Percentiles rank a stretch among this genome's conserved stretches.
Conservation (phyloP, 2,113 vertebrate genomes). For the Grus americana region DNA sequence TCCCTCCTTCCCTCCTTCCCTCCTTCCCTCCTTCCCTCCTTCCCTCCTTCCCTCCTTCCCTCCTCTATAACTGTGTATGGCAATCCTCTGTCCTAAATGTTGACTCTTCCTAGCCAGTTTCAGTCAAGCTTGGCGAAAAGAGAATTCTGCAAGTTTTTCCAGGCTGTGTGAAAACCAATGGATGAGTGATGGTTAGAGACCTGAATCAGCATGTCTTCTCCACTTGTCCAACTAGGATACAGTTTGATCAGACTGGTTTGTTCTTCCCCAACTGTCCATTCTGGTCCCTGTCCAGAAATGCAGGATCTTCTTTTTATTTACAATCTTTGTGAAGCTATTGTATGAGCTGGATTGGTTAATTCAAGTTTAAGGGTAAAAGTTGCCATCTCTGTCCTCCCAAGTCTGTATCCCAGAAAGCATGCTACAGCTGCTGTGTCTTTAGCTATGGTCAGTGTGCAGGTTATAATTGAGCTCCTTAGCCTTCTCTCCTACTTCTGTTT, state of each 20-base stretch:
- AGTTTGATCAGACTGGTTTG: neutral
- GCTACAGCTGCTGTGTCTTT: neutral
- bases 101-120: neutral
- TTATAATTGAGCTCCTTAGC: neutral
- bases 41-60: neutral
- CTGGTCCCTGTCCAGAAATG: neutral
- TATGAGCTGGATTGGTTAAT: neutral
- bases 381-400: neutral
- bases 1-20: neutral
- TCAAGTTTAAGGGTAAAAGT: neutral
- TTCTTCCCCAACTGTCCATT: neutral
- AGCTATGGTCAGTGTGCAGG: neutral
- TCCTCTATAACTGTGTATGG: neutral
- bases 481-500: neutral
- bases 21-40: too few species aligned
- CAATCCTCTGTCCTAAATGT: neutral
- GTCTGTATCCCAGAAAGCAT: neutral
- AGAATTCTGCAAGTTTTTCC: neutral
- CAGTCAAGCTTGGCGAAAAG: neutral
- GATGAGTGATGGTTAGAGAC: neutral
- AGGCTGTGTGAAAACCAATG: neutral
- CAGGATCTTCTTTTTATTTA: neutral
- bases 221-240: neutral
- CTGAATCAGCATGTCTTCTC: neutral
- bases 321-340: neutral